Conservation (phyloP, 2,888 invertebrate species). For the Doris montereyensis region DNA sequence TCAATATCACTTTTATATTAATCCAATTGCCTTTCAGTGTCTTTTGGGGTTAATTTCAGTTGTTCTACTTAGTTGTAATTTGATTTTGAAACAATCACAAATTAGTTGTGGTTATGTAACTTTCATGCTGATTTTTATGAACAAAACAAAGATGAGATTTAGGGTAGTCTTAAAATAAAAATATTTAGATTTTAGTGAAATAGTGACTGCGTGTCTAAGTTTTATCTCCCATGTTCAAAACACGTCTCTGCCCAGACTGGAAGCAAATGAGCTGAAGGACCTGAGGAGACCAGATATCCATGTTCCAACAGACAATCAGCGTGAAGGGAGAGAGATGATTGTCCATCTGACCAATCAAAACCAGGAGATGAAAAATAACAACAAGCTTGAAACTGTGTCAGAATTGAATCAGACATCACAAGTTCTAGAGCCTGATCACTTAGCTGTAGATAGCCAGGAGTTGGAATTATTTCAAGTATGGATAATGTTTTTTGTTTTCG, state of each 20-base stretch:
- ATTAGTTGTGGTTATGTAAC: no score
- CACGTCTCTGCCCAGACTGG: conserved; percentile 47
- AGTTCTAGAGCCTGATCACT: conserved; percentile 22
- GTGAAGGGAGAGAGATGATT: conserved; percentile 72
- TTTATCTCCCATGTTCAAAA: background rate
- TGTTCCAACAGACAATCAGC: conserved; percentile 70
- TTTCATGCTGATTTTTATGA: no score
- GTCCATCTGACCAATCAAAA: conserved; percentile 71
- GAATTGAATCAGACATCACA: conserved; percentile 28
- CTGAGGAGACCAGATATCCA: conserved; percentile 60
- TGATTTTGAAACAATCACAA: no score
- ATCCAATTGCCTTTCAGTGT: no score
- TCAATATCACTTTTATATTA: no score
- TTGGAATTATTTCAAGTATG: conserved; percentile 52
- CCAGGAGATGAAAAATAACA: conserved; percentile 61
- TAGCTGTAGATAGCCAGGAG: conserved; percentile 50
- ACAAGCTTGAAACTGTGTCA: background rate
- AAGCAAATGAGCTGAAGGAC: conserved; percentile 63
- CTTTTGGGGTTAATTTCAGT: no score
- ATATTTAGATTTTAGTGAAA: background rate
- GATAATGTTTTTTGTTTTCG: no score
- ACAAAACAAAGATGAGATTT: no score
- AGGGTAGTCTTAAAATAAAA: no score
- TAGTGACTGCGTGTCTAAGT: background rate
- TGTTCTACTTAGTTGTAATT: no score